phyloP scores from a whole-genome alignment of 2,888 invertebrate genomes.

The Patella caerulea region DNA sequence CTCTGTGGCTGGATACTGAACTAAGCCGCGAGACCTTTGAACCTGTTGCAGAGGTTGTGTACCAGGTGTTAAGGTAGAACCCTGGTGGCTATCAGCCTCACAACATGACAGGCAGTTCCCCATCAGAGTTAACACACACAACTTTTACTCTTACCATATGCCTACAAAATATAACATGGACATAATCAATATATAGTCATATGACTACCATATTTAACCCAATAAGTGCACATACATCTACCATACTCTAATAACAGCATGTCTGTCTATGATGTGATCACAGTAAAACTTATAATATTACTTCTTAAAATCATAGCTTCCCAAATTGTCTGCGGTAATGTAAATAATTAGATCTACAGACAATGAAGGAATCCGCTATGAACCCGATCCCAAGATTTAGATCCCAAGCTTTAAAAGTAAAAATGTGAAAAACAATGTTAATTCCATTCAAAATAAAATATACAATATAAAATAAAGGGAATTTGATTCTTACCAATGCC shows the following conservation, averaged over 20 bases:
- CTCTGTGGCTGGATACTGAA: constrained; percentile 17
- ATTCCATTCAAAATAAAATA: neutral
- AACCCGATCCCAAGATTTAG: too few species aligned
- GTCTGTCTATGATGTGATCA: too few species aligned
- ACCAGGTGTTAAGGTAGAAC: constrained; percentile 41
- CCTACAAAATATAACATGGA: constrained; percentile 24
- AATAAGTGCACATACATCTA: too few species aligned
- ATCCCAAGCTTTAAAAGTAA: neutral
- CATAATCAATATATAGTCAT: constrained; percentile 10
- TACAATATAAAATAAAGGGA: constrained; percentile 7
- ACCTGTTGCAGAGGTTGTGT: constrained; percentile 27
- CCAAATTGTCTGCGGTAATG: too few species aligned
- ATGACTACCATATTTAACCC: constrained; percentile 14
- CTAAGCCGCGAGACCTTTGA: constrained; percentile 15
- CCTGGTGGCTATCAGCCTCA: constrained; percentile 56
- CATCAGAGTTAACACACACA: constrained; percentile 50
- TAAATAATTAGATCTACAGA: too few species aligned
- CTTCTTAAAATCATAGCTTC: too few species aligned
- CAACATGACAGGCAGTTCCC: constrained; percentile 67
- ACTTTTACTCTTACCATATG: constrained; percentile 31
- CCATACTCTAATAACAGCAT: too few species aligned
- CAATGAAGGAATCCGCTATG: too few species aligned
- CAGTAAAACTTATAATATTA: too few species aligned
- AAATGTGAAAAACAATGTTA: neutral
- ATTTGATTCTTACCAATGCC: constrained; percentile 10